A percentile compares a stretch with the other conserved stretches of the same genome.
These are phyloP conservation scores for Holacanthus passer DNA, from an alignment of 2,113 vertebrate genomes.

Conservation along the genomic window DNA sequence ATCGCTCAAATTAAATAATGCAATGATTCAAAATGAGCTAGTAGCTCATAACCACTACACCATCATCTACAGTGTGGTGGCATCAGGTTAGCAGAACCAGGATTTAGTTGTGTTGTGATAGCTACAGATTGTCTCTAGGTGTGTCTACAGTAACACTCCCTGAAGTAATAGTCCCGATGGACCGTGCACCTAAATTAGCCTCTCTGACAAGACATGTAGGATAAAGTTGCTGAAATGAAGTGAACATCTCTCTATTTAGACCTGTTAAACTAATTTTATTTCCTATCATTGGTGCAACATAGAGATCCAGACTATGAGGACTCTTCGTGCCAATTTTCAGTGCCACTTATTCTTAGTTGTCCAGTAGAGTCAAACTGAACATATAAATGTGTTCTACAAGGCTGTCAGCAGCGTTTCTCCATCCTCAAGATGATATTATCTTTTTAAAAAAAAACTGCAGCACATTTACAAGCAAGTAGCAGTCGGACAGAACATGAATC, in stretches of 20 bases:
- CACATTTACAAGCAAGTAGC: neutral
- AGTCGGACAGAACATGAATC: conserved; percentile 23
- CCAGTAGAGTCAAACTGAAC: neutral
- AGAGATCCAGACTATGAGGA: no score
- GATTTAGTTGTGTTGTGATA: neutral
- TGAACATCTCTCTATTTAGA: neutral
- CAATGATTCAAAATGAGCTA: no score
- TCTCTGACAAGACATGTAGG: neutral
- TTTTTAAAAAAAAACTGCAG: neutral
- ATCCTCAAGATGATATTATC: neutral
- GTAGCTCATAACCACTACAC: no score
- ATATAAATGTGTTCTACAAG: neutral
- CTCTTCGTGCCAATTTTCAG: no score
- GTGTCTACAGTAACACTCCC: neutral
- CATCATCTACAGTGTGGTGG: no score
- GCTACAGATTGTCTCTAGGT: neutral
- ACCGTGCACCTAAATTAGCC: neutral
- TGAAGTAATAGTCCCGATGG: neutral
- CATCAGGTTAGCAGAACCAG: no score
- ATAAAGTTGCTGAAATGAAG: neutral
- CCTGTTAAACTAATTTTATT: neutral
- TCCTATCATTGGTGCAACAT: no score
- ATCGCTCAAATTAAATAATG: no score
- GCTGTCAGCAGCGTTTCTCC: neutral
- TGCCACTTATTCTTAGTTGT: neutral